These are phyloP conservation scores for Crepidodera aurea DNA, from an alignment of 2,888 invertebrate species.

Conservation along the genomic window DNA sequence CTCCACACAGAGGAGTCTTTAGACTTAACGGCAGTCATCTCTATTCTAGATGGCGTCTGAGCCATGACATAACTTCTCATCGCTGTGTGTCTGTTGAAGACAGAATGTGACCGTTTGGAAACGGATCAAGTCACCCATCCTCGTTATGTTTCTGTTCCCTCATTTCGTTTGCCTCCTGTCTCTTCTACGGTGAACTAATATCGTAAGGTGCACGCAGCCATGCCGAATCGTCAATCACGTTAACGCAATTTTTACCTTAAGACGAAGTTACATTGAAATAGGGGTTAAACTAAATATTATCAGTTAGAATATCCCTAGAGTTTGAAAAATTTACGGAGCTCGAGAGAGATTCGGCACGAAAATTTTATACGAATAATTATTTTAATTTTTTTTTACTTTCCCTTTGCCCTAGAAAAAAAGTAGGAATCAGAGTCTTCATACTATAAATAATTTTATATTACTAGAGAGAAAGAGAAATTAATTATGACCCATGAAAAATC, in stretches of 20 bases:
- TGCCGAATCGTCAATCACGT: constrained; percentile 44
- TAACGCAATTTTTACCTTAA: constrained; percentile 22
- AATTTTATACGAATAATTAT: too few species aligned
- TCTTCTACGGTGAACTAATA: constrained; percentile 36
- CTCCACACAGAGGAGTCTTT: constrained; percentile 23
- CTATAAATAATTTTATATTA: too few species aligned
- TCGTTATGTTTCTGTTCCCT: constrained; percentile 42
- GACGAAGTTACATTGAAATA: too few species aligned
- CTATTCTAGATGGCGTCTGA: constrained; percentile 47
- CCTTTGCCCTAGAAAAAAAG: too few species aligned
- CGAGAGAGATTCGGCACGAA: too few species aligned
- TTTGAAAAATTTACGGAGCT: too few species aligned
- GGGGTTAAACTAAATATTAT: too few species aligned
- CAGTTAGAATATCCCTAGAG: too few species aligned
- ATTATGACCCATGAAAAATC: too few species aligned
- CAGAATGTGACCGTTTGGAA: constrained; percentile 50
- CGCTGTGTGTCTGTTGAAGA: constrained; percentile 45
- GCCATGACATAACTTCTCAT: constrained; percentile 51
- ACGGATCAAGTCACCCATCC: constrained; percentile 49
- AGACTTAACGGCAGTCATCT: constrained; percentile 40
- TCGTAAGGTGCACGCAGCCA: constrained; percentile 38
- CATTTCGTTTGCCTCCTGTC: neutral
- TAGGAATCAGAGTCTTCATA: too few species aligned
- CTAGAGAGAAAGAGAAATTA: too few species aligned
- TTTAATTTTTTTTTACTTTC: too few species aligned